These are phyloP conservation scores for Drymodes brunneopygia DNA, from an alignment of 2,113 vertebrate species.

Conservation along the genomic window DNA sequence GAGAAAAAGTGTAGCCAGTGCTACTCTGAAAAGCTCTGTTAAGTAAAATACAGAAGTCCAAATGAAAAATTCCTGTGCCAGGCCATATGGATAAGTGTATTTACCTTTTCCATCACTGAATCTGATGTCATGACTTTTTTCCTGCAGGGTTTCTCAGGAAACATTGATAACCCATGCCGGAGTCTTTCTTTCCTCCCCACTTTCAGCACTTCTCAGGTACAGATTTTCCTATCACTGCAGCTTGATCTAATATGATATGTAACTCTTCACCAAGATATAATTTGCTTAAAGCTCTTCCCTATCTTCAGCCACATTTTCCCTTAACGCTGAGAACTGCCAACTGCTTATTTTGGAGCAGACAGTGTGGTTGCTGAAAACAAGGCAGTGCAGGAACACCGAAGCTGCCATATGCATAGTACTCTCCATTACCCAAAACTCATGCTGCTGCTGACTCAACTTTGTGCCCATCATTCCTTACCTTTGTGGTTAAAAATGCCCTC, in stretches of 20 bases:
- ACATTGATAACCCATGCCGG: neutral
- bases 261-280: neutral
- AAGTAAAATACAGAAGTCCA: neutral
- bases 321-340: neutral
- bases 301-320: neutral
- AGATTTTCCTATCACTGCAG: neutral
- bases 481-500: conserved; percentile 99
- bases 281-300: neutral
- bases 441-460: accelerated
- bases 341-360: neutral
- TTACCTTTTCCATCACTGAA: neutral
- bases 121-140: neutral
- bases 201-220: neutral
- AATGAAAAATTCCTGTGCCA: neutral
- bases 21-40: neutral
- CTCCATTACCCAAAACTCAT: neutral
- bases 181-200: neutral
- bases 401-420: neutral
- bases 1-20: neutral
- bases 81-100: accelerated
- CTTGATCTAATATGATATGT: neutral
- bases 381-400: accelerated
- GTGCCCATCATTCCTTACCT: conserved; percentile 74
- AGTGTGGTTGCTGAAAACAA: neutral
- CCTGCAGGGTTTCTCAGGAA: neutral